phyloP scores from a whole-genome alignment of 2,888 invertebrate species.

The Drosophila longiperda region DNA sequence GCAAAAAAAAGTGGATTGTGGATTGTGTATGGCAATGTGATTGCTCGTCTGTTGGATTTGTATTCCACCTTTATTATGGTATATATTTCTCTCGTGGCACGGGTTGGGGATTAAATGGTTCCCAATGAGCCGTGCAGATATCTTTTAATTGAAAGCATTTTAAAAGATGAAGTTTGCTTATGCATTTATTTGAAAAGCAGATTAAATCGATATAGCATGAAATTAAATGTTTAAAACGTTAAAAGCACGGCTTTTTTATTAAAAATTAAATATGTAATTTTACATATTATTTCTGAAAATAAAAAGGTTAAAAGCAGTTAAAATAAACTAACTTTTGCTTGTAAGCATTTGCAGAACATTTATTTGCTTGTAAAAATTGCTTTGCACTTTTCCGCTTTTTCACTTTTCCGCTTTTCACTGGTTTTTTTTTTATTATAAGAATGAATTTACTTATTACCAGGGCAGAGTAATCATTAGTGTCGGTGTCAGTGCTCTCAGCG shows the following conservation, averaged over 20 bases:
- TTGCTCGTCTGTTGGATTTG: slow-evolving; percentile 25
- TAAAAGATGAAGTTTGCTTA: not conserved
- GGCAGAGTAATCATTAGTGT: slow-evolving; percentile 47
- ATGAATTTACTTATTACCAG: slow-evolving; percentile 43
- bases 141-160: slow-evolving; percentile 47
- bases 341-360: not conserved
- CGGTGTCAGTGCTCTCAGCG: slow-evolving; percentile 59
- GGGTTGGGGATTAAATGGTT: slow-evolving; percentile 14
- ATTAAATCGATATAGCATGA: slow-evolving; percentile 4
- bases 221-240: not conserved
- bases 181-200: slow-evolving; percentile 7
- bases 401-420: not conserved
- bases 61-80: slow-evolving; percentile 40
- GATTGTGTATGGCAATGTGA: slow-evolving; percentile 31
- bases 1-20: not conserved
- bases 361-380: not conserved
- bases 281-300: too few relatives aligned
- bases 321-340: not conserved
- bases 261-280: not conserved
- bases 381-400: not conserved
- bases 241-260: not conserved
- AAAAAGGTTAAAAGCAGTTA: not conserved
- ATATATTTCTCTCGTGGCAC: not conserved
- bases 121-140: slow-evolving; percentile 45
- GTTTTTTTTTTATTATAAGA: slow-evolving; percentile 22